phyloP scores from a whole-genome alignment of 2,113 vertebrate genomes.

The Scytalopus superciliaris region DNA sequence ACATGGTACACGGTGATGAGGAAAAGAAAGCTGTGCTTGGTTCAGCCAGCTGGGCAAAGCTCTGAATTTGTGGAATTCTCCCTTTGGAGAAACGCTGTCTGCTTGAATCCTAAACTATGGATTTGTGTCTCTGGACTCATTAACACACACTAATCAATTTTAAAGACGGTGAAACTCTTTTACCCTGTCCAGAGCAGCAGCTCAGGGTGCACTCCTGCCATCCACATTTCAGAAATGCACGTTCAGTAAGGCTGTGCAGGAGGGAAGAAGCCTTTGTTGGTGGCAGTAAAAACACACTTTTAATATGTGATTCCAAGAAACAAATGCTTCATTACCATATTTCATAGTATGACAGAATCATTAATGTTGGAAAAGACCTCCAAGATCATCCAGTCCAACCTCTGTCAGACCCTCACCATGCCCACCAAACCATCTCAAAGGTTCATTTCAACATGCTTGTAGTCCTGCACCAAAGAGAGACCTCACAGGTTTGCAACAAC shows the following conservation, averaged over 20 bases:
- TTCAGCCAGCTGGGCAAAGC: not conserved
- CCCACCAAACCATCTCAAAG: not conserved
- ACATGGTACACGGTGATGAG: not conserved
- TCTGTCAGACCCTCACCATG: not conserved
- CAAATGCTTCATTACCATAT: not conserved
- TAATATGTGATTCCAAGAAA: not conserved
- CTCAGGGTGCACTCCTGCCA: not conserved
- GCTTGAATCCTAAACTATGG: not conserved
- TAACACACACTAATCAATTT: not conserved
- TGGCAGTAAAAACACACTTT: not conserved
- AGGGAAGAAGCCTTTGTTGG: not conserved
- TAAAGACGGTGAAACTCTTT: not conserved
- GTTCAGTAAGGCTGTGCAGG: not conserved
- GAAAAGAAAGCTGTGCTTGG: not conserved
- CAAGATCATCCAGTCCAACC: not conserved
- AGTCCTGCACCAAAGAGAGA: not conserved
- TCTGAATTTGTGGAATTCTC: not conserved
- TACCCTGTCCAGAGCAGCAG: not conserved
- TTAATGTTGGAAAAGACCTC: not conserved
- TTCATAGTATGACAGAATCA: not conserved
- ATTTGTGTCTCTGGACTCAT: not conserved
- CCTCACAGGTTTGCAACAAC: not conserved
- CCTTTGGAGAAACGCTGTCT: not conserved
- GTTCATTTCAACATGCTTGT: not conserved
- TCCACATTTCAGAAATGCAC: rapidly evolving